Conservation (phyloP, 2,113 vertebrate species). For the Fulica atra region DNA sequence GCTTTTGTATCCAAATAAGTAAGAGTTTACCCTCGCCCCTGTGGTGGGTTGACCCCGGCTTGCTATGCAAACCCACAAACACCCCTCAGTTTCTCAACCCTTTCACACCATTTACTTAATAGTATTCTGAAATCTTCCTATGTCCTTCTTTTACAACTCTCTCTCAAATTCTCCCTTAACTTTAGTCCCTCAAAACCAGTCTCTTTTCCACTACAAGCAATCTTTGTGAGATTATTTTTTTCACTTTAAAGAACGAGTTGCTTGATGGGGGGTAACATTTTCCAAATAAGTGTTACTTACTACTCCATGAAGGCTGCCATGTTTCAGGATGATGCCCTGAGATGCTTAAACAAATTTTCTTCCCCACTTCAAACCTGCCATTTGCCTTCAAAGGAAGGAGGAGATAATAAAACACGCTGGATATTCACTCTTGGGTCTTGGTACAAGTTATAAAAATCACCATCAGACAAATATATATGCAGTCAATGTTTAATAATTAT, state of each 20-base stretch:
- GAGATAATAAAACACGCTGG: neutral
- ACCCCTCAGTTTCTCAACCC: neutral
- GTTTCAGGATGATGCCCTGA: constrained; percentile 99
- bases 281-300: constrained; percentile 79
- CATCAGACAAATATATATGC: neutral
- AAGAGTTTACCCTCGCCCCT: neutral
- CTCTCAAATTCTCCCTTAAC: neutral
- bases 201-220: neutral
- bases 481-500: neutral
- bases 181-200: neutral
- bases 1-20: neutral
- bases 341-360: constrained; percentile 99
- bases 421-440: neutral
- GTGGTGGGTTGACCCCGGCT: too few species aligned
- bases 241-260: neutral
- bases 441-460: neutral
- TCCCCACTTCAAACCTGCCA: constrained; percentile 97
- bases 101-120: neutral
- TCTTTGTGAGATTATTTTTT: neutral
- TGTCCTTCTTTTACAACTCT: neutral
- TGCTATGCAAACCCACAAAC: too few species aligned
- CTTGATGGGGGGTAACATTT: neutral
- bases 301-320: constrained; percentile 99
- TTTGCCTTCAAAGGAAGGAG: constrained; percentile 83
- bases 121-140: neutral